These are phyloP conservation scores for Vannuccia rotundouncinata DNA, from an alignment of 2,888 invertebrate genomes.

Conservation along the genomic window DNA sequence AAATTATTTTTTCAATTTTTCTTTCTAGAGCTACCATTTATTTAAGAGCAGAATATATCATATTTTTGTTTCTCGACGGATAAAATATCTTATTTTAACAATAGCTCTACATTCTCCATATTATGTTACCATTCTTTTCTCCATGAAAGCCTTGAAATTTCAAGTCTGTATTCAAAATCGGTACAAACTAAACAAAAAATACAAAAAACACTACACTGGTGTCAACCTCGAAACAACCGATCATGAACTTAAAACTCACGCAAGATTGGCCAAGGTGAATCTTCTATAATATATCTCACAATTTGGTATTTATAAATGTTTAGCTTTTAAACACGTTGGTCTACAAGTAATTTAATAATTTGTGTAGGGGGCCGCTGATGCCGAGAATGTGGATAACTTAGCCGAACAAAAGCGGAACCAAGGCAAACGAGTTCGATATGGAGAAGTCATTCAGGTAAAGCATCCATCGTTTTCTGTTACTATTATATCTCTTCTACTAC, in stretches of 20 bases:
- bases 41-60: neutral
- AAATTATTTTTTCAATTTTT: neutral
- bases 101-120: neutral
- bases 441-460: slow-evolving; percentile 41
- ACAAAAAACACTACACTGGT: slow-evolving; percentile 25
- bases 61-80: neutral
- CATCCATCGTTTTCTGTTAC: too few species aligned
- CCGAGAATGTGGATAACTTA: slow-evolving; percentile 40
- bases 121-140: too few species aligned
- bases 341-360: neutral
- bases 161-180: slow-evolving; percentile 43
- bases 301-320: neutral
- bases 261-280: slow-evolving; percentile 16
- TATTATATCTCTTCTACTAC: too few species aligned
- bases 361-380: slow-evolving; percentile 39
- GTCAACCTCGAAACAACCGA: slow-evolving; percentile 13
- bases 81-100: neutral
- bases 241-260: neutral
- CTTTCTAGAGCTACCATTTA: neutral
- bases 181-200: slow-evolving; percentile 42
- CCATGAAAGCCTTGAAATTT: slow-evolving; percentile 42
- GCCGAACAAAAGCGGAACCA: slow-evolving; percentile 40
- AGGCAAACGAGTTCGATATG: slow-evolving; percentile 41
- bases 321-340: neutral
- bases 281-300: neutral